A percentile compares a stretch with the other conserved stretches of the same genome.
Conservation (phyloP, 1,140 invertebrate genomes). For the Luehdorfia chinensis region DNA sequence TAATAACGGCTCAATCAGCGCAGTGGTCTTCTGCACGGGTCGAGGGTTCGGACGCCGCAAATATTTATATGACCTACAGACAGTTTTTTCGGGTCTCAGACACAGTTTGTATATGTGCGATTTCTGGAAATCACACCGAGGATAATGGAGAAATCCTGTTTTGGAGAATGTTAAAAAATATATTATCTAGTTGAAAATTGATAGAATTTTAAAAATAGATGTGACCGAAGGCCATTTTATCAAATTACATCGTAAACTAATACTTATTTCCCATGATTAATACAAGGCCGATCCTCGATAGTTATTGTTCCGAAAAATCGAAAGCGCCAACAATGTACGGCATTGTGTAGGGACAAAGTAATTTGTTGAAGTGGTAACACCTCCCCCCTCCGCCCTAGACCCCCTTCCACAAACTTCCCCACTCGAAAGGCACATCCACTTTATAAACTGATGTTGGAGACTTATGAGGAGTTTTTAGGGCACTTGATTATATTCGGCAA, state of each 20-base stretch:
- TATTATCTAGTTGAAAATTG: no score
- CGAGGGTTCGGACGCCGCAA: no score
- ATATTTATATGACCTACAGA: no score
- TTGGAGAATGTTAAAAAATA: no score
- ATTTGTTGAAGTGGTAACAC: constrained; percentile 32
- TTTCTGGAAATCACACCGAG: no score
- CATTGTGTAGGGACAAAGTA: constrained; percentile 30
- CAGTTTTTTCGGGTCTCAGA: no score
- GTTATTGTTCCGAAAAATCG: constrained; percentile 20
- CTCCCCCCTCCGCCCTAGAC: constrained; percentile 5
- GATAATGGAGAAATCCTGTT: no score
- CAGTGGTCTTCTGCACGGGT: no score
- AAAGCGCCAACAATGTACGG: constrained; percentile 20
- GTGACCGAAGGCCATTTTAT: not conserved
- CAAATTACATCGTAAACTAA: not conserved
- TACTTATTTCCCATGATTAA: constrained; percentile 10
- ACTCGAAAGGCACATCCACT: constrained; percentile 25
- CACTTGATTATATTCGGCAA: constrained; percentile 11
- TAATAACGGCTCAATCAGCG: no score
- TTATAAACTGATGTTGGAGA: constrained; percentile 10
- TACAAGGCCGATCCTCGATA: constrained; percentile 7
- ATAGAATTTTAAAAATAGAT: no score
- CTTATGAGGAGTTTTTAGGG: constrained; percentile 10
- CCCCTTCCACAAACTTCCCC: constrained; percentile 9
- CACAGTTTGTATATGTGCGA: no score